phyloP scores from a whole-genome alignment of 2,888 invertebrate genomes.

The Tridacna gigas region DNA sequence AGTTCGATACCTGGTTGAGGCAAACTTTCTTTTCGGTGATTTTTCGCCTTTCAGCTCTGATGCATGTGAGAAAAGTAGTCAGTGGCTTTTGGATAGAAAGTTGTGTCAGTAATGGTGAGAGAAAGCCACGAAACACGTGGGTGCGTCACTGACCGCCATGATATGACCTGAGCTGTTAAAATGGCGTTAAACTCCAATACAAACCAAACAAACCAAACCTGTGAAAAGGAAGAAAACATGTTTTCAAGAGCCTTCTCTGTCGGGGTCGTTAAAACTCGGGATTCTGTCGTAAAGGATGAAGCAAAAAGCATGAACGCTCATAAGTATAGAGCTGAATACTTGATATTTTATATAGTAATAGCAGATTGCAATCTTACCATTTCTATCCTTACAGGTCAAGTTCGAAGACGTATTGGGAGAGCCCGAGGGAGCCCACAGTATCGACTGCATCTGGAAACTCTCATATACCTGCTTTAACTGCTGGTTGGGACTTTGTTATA shows the following conservation, averaged over 20 bases:
- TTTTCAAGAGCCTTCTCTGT: neutral
- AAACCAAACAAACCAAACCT: too few relatives aligned
- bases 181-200: too few relatives aligned
- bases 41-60: too few relatives aligned
- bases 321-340: neutral
- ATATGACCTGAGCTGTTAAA: too few relatives aligned
- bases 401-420: slow-evolving; percentile 75
- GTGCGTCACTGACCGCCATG: too few relatives aligned
- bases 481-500: slow-evolving; percentile 90
- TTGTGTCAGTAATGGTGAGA: too few relatives aligned
- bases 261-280: neutral
- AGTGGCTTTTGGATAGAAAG: too few relatives aligned
- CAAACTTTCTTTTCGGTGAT: too few relatives aligned
- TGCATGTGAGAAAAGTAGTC: too few relatives aligned
- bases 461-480: slow-evolving; percentile 88
- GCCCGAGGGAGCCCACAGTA: slow-evolving; percentile 77
- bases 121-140: too few relatives aligned
- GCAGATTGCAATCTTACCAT: neutral
- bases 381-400: slow-evolving; percentile 43
- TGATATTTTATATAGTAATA: neutral
- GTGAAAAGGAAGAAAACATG: neutral
- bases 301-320: neutral
- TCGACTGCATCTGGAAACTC: slow-evolving; percentile 90
- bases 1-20: too few relatives aligned
- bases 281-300: neutral